These are phyloP conservation scores for Petrolisthes cinctipes DNA, from an alignment of 2,888 invertebrate species.

Conservation along the genomic window DNA sequence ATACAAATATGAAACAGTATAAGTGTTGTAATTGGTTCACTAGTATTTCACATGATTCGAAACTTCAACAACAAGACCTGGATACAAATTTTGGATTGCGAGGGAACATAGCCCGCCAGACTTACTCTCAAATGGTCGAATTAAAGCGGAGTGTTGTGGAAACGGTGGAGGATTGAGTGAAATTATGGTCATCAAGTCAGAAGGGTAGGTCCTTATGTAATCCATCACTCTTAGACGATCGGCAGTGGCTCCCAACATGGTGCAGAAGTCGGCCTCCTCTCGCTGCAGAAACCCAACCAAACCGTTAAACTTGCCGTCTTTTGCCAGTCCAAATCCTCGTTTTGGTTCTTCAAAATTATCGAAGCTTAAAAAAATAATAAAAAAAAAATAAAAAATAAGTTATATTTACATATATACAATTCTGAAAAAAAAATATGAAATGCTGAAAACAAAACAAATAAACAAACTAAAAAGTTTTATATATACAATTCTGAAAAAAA, in stretches of 20 bases:
- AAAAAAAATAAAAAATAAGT: not conserved
- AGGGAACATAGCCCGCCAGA: too few relatives aligned
- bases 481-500: too few relatives aligned
- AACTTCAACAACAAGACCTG: too few relatives aligned
- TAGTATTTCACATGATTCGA: too few relatives aligned
- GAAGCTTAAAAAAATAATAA: not conserved
- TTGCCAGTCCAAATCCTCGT: not conserved
- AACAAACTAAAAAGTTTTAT: too few relatives aligned
- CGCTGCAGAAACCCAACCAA: constrained; percentile 19
- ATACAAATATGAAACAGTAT: too few relatives aligned
- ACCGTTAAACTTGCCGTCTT: constrained; percentile 1
- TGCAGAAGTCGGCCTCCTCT: constrained; percentile 27
- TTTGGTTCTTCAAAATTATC: not conserved
- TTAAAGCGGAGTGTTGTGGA: constrained; percentile 16
- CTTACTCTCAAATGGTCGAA: not conserved
- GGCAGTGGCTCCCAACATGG: constrained; percentile 8
- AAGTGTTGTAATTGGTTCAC: too few relatives aligned
- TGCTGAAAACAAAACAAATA: too few relatives aligned
- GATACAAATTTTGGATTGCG: too few relatives aligned
- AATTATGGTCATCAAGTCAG: not conserved
- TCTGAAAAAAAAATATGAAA: too few relatives aligned
- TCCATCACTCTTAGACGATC: not conserved
- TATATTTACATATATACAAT: too few relatives aligned
- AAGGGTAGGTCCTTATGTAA: constrained; percentile 1
- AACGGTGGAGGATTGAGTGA: not conserved